Evolutionary conservation across 1,140 invertebrate species (phyloP), one percentile per base, ranked within the genome.

Genomic region (Linepithema humile): DNA sequence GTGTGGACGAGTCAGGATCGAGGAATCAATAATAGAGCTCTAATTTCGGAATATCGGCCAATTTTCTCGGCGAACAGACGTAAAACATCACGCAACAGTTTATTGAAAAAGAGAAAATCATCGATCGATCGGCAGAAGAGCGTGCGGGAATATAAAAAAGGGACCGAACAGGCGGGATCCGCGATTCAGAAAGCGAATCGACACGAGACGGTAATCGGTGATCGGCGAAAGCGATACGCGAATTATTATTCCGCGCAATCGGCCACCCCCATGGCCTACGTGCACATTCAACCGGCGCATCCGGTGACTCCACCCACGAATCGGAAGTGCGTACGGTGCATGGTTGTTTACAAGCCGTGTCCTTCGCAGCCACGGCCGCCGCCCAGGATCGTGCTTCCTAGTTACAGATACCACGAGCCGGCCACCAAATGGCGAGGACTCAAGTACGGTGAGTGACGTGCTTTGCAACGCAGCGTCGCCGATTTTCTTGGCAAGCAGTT

Each of bases 331-430:
- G 83, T 92, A 75, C 87, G 88, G 20, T 94, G 93, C 83, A 92
- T 93, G 90, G 75, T 94, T 60, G 88, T 93, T 78, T 94, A 93
- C 83, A 93, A 94, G 65, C 92, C 91, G 17, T 94, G 93, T 86
- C 74, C 90, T 17, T 75, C 84, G n/a, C 26, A 43, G 5, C 38
- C 83, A 3, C 86, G 62, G 50, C 85, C 86, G 64, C 88, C 91
- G 32, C 88, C 87, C 5, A 91, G 72, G 73, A 91, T 92, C 48
- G 82, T 91, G n/a, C 80, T 90, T 17, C 90, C 91, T 6, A 91
- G 83, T 62, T 90, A 91, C 60, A 92, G 73, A 64, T 93, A 93
- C 75, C 88, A 84, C 50, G 89, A 92, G 48, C 90, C 90, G 12
- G 88, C 90, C 15, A 86, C 82, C 12, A 91, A 90, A n/a, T 93